Evolutionary conservation across 1,140 invertebrate genomes (phyloP).

Genomic region (Asobara japonica): DNA sequence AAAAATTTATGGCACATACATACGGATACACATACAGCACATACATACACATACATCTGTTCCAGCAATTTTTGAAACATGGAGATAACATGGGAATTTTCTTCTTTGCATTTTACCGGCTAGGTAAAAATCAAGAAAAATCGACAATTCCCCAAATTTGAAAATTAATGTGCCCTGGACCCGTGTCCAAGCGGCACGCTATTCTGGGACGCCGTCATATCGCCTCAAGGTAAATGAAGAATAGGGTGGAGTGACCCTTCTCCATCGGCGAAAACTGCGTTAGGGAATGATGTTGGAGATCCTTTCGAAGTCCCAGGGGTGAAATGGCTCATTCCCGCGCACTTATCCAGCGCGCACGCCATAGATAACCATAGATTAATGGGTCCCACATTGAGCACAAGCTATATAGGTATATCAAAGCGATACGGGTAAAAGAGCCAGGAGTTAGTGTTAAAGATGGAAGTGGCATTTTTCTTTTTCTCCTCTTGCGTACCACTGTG

Average conservation of each 20-base stretch:
- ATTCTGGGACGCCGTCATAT: not conserved
- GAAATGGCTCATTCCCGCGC: conserved; percentile 46
- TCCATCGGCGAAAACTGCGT: conserved; percentile 3
- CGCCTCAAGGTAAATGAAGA: not conserved
- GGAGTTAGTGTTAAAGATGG: not conserved
- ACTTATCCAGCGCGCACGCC: conserved; percentile 43
- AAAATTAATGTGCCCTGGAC: too few relatives aligned
- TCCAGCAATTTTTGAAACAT: too few relatives aligned
- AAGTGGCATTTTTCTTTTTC: not conserved
- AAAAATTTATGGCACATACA: too few relatives aligned
- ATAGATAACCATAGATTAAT: conserved; percentile 49
- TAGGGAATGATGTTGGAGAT: conserved; percentile 27
- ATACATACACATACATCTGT: too few relatives aligned
- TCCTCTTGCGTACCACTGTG: conserved; percentile 22
- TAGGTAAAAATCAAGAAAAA: too few relatives aligned
- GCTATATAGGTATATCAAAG: conserved; percentile 13
- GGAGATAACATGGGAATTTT: too few relatives aligned
- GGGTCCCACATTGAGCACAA: conserved; percentile 28
- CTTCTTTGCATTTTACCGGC: too few relatives aligned
- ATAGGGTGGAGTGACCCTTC: conserved; percentile 30
- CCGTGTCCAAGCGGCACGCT: not conserved
- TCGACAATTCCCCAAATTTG: not conserved
- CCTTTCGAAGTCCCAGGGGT: conserved; percentile 42
- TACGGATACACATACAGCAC: too few relatives aligned
- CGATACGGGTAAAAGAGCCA: conserved; percentile 22